These are phyloP conservation scores for Bovichtus variegatus DNA, from an alignment of 2,797 vertebrate genomes.

Conservation along the genomic window DNA sequence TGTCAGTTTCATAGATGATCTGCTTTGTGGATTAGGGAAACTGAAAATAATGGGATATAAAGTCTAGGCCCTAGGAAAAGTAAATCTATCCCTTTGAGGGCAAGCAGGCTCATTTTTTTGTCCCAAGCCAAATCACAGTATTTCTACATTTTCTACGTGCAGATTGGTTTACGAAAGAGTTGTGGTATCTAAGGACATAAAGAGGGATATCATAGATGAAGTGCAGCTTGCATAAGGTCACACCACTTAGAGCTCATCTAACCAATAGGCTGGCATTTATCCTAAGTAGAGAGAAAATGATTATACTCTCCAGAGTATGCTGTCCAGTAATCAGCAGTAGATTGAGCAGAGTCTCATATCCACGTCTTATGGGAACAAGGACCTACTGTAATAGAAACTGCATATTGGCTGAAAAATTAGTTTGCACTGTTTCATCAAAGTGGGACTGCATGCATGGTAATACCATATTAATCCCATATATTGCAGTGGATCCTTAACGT, in stretches of 20 bases:
- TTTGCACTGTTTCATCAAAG: constrained; percentile 11
- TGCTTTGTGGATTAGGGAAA: constrained; percentile 9
- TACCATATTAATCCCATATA: not conserved
- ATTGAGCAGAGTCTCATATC: constrained; percentile 17
- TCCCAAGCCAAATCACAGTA: constrained; percentile 2
- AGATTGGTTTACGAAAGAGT: constrained; percentile 14
- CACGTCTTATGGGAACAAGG: constrained; percentile 2
- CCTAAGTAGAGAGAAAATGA: constrained; percentile 7
- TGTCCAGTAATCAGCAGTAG: constrained; percentile 28
- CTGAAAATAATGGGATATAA: not conserved
- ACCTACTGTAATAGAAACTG: constrained; percentile 25
- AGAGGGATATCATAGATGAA: constrained; percentile 15
- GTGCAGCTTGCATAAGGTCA: constrained; percentile 31
- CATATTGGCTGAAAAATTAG: constrained; percentile 17
- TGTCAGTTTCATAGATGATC: not conserved
- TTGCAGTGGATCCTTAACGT: not conserved
- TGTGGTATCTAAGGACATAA: not conserved
- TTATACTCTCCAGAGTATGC: constrained; percentile 8
- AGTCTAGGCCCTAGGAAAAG: not conserved
- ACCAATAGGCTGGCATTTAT: constrained; percentile 4
- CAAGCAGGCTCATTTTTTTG: not conserved
- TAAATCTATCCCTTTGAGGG: not conserved
- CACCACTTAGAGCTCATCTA: constrained; percentile 4
- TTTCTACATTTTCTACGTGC: constrained; percentile 19
- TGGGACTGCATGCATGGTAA: constrained; percentile 13